These are phyloP conservation scores for Helogale parvula DNA, from an alignment of 2,113 vertebrate genomes.

Conservation along the genomic window DNA sequence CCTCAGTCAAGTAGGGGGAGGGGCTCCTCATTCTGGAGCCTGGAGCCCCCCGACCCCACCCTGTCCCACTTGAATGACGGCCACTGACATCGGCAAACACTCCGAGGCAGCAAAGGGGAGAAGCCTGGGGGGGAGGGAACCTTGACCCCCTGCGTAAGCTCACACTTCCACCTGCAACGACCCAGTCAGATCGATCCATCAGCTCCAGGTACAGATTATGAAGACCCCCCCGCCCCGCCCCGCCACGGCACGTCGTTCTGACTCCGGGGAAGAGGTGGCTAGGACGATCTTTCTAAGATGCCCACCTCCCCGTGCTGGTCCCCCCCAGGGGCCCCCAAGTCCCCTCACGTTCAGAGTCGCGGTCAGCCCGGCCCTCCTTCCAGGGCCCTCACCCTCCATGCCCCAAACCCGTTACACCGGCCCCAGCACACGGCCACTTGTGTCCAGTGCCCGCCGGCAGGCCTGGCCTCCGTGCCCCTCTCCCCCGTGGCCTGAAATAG, in stretches of 20 bases:
- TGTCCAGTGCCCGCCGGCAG: accelerated
- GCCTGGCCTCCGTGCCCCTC: background rate
- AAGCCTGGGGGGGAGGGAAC: background rate
- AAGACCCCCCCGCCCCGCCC: background rate
- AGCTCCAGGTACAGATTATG: accelerated
- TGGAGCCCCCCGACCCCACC: background rate
- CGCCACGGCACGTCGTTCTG: accelerated
- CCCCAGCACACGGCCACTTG: accelerated
- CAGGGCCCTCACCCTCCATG: accelerated
- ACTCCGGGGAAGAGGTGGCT: background rate
- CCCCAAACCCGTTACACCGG: background rate
- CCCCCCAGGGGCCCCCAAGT: background rate
- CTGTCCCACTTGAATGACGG: background rate
- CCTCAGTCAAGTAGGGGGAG: accelerated
- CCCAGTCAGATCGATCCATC: background rate
- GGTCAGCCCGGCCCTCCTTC: background rate
- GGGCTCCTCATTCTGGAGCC: accelerated
- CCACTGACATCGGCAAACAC: background rate
- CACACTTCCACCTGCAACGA: accelerated
- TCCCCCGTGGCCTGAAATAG: accelerated
- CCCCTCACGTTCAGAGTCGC: background rate
- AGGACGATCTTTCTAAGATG: background rate
- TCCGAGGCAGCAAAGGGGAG: background rate
- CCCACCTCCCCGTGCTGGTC: accelerated
- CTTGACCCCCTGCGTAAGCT: background rate